A percentile compares a stretch with the other conserved stretches of the same genome.
Conservation (phyloP, 2,797 vertebrate genomes). For the Enteromius treurensis region DNA sequence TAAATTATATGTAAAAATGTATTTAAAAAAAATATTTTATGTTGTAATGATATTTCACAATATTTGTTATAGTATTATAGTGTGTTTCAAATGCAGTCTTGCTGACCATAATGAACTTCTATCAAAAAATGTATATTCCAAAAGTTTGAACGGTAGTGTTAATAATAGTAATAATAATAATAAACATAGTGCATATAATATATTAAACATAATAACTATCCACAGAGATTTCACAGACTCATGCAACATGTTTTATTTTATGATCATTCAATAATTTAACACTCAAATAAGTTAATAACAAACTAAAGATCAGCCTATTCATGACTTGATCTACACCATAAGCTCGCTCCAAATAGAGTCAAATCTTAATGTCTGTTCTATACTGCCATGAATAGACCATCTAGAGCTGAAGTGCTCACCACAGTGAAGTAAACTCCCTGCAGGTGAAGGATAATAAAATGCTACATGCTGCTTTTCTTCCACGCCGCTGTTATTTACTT, state of each 20-base stretch:
- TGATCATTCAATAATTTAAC: not conserved
- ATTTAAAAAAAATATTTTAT: not conserved
- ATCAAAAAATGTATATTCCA: too few species aligned
- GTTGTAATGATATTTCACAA: not conserved
- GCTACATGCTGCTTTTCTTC: conserved; percentile 62
- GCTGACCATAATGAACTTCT: not conserved
- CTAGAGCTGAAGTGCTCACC: conserved; percentile 23
- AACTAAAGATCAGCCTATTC: not conserved
- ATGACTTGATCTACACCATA: not conserved
- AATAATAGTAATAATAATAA: not conserved
- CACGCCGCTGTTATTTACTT: conserved; percentile 55
- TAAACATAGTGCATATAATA: not conserved
- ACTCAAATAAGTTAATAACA: not conserved
- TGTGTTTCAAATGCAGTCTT: not conserved
- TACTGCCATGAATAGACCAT: conserved; percentile 7
- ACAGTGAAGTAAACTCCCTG: conserved; percentile 48
- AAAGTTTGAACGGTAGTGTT: too few species aligned
- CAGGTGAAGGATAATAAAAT: conserved; percentile 59
- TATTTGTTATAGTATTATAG: not conserved
- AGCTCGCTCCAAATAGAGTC: not conserved
- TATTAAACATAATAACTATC: not conserved
- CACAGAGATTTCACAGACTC: not conserved
- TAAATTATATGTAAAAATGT: not conserved
- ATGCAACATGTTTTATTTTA: not conserved
- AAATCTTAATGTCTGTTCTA: not conserved